Percentiles rank a stretch among this genome's conserved stretches.
phyloP scores from a whole-genome alignment of 53 echinoderm and acorn worm species.

The Echinarachnius parma region DNA sequence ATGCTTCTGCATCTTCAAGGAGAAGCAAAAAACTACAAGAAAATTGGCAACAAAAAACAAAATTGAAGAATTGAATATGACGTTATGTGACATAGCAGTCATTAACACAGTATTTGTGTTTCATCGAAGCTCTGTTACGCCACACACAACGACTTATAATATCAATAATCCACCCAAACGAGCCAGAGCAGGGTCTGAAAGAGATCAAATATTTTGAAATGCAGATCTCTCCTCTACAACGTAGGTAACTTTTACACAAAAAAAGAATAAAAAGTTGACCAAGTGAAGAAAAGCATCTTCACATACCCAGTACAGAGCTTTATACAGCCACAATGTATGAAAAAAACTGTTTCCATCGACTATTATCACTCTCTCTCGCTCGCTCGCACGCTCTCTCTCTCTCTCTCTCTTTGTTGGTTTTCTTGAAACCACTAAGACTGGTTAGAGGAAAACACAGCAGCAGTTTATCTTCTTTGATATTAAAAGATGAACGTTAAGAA shows the following conservation, averaged over 20 bases:
- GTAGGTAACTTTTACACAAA: conserved; percentile 29
- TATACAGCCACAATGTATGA: conserved; percentile 52
- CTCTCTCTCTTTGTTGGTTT: conserved; percentile 1
- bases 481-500: background rate
- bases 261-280: conserved; percentile 28
- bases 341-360: conserved; percentile 37
- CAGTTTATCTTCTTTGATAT: background rate
- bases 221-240: conserved; percentile 17
- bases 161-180: conserved; percentile 25
- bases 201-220: conserved; percentile 22
- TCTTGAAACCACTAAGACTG: conserved; percentile 7
- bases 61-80: too few species aligned
- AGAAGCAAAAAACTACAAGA: too few species aligned
- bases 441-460: conserved; percentile 42
- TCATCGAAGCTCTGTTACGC: too few species aligned
- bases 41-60: too few species aligned
- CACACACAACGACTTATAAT: conserved; percentile 20
- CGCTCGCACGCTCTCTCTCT: background rate
- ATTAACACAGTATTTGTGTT: too few species aligned
- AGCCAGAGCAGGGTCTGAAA: conserved; percentile 22
- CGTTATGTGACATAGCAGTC: too few species aligned
- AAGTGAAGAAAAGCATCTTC: conserved; percentile 32
- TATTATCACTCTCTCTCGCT: background rate
- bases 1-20: background rate
- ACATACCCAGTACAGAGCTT: conserved; percentile 48